Evolutionary conservation across 2,888 invertebrate species (phyloP), one percentile per base, ranked within the genome.

Genomic region (Amiota minor): DNA sequence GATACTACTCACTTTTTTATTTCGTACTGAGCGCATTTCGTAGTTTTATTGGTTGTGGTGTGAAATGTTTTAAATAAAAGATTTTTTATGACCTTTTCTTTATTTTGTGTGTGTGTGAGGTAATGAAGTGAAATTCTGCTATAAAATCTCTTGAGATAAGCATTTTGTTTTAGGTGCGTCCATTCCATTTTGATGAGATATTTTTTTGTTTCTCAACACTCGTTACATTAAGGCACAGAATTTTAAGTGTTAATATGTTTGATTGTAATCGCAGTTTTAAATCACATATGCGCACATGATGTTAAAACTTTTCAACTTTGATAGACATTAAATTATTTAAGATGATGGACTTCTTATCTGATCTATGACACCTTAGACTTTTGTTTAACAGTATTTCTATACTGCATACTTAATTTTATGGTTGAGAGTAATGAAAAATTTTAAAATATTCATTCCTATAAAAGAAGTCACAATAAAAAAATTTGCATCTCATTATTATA

Each of bases 31-130:
- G 11, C 11, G 49, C 16, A 47, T 65, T 65, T 65, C 64, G 46
- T 45, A 71, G 80, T 80, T 83, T 82, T 80, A 82, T 79, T 79
- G 83, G 83, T 78, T 80, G 74, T 78, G 83, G 80, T 86, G 81
- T 85, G 83, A 85, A 86, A 86, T 85, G 84, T 83, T 83, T 83
- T 84, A 81, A 84, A 83, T 83, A 83, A 83, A 83, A 83, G 82
- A 80, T 84, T 82, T 83, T 82, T 84, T 59, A 3, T 49, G 3
- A 9, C 14, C 9, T 53, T 53, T 53, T 53, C 9, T 14, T 53
- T n/a, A n/a, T 12, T 53, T 14, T 53, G 1, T 53, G 14, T 53
- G 12, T 50, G 50, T 50, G 50, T 53, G 14, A 10, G 14, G 9
- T 8, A 8, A 56, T 50, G 50, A 53, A 35, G 2, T 68, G 50